Evolutionary conservation across 2,113 vertebrate species (phyloP).

Genomic region (Ptilonorhynchus violaceus): DNA sequence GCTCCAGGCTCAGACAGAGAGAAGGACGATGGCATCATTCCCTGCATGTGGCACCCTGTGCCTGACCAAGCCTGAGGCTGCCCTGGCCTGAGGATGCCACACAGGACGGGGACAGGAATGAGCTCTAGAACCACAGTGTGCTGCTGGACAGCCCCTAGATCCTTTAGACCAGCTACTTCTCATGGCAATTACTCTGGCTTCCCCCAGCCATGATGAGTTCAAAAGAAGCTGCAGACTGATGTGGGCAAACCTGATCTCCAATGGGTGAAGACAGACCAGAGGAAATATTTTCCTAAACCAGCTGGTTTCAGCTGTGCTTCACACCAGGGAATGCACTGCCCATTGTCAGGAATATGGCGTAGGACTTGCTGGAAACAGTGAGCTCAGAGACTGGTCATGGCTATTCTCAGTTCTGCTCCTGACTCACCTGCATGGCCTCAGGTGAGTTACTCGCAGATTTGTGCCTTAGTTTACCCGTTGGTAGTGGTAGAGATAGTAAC

Average conservation of each 20-base stretch:
- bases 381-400: not conserved
- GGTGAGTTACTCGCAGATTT: not conserved
- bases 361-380: not conserved
- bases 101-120: not conserved
- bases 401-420: constrained; percentile 19
- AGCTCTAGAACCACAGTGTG: rapidly evolving
- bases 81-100: not conserved
- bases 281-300: not conserved
- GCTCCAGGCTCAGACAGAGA: not conserved
- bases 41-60: not conserved
- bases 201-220: not conserved
- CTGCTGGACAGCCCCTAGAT: not conserved
- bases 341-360: not conserved
- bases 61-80: not conserved
- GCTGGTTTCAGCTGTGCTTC: not conserved
- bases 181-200: not conserved
- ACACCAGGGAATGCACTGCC: not conserved
- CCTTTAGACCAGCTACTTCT: not conserved
- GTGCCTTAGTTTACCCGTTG: constrained; percentile 16
- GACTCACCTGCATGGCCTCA: not conserved
- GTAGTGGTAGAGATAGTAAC: constrained; percentile 45
- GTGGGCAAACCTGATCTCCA: not conserved
- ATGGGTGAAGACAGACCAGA: not conserved
- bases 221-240: not conserved
- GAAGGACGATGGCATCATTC: not conserved